Evolutionary conservation across 1,140 invertebrate species (phyloP).

Genomic region (Lepidurus packardi): DNA sequence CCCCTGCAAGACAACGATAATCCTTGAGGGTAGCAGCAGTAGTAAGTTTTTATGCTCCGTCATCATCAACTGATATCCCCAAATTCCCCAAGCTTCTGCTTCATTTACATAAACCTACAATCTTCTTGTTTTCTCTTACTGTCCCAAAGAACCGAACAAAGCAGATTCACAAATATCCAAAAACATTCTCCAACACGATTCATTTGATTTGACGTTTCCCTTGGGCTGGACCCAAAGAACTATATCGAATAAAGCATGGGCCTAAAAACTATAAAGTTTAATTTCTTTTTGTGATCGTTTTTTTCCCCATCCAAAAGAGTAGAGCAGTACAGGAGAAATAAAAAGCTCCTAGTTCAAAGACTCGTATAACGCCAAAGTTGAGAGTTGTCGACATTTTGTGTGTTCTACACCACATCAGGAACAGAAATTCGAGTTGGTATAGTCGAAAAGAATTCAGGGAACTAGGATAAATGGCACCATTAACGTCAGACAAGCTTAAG

Average conservation of each 20-base stretch:
- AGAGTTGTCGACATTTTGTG: conserved; percentile 6
- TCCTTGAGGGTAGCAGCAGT: neutral
- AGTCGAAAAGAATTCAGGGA: conserved; percentile 19
- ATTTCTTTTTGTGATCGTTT: neutral
- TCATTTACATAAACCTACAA: neutral
- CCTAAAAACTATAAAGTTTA: neutral
- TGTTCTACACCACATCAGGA: conserved; percentile 1
- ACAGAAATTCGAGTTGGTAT: conserved; percentile 16
- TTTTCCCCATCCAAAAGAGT: neutral
- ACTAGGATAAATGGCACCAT: conserved; percentile 18
- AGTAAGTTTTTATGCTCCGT: conserved; percentile 3
- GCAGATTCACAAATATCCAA: neutral
- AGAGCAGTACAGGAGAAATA: neutral
- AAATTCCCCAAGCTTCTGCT: conserved; percentile 10
- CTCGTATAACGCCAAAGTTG: neutral
- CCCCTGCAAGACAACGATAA: neutral
- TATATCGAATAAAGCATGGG: neutral
- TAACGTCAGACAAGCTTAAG: conserved; percentile 18
- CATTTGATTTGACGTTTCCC: neutral
- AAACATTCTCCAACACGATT: neutral
- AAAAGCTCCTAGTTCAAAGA: neutral
- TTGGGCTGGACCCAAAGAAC: neutral
- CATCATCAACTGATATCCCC: conserved; percentile 6
- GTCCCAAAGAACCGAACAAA: too few species aligned
- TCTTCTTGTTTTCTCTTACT: neutral